Percentiles rank a stretch among this genome's conserved stretches.
Conservation (phyloP, 2,113 vertebrate species). For the Nesogale talazaci region DNA sequence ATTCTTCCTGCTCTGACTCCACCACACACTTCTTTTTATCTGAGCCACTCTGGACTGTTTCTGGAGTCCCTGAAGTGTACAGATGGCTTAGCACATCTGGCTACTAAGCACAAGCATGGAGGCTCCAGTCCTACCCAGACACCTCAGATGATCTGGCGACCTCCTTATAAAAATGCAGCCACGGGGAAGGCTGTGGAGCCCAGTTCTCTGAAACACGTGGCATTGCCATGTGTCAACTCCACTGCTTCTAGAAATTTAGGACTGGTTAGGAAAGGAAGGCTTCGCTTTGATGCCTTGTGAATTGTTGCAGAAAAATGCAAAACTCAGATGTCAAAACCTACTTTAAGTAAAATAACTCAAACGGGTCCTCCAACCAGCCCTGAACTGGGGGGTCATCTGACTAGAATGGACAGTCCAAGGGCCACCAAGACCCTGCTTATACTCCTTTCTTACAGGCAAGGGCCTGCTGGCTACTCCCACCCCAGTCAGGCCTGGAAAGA, state of each 20-base stretch:
- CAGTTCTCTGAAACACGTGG: not conserved
- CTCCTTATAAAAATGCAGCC: not conserved
- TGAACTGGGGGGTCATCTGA: not conserved
- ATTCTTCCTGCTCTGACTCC: not conserved
- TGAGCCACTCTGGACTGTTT: not conserved
- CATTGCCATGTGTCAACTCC: not conserved
- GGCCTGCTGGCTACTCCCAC: not conserved
- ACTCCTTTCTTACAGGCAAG: not conserved
- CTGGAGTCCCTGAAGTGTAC: not conserved
- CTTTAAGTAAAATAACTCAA: too few relatives aligned
- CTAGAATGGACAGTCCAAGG: not conserved
- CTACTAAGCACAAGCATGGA: not conserved
- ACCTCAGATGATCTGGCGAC: not conserved
- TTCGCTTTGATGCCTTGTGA: not conserved
- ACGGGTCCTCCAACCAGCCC: not conserved
- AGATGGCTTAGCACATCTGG: not conserved
- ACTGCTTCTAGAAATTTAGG: not conserved
- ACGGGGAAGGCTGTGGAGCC: not conserved
- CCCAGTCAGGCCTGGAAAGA: not conserved
- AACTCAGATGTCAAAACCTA: not conserved
- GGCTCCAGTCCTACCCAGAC: not conserved
- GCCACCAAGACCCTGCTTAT: not conserved
- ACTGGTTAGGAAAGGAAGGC: not conserved
- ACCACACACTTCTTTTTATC: not conserved
- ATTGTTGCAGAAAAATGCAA: not conserved